Evolutionary conservation across 2,888 invertebrate species (phyloP).

Genomic region (Drosophila rubida): DNA sequence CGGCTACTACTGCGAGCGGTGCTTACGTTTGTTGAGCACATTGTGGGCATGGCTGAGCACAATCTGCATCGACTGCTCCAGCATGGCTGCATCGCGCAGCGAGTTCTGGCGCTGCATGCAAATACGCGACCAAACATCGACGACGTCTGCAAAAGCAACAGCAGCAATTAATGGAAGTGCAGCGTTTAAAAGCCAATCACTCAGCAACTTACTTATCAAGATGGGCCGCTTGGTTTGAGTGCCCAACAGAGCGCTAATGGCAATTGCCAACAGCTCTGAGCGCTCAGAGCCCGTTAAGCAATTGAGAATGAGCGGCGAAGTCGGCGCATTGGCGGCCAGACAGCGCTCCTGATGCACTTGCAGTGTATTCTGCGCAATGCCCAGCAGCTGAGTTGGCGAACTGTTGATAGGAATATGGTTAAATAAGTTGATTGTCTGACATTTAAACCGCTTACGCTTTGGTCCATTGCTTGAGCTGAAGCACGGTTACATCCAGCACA

Average conservation of each 20-base stretch:
- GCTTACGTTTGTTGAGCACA: slow-evolving; percentile 84
- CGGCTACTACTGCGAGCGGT: not conserved
- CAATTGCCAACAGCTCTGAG: slow-evolving; percentile 83
- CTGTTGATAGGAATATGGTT: slow-evolving; percentile 50
- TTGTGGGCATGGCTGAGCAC: slow-evolving; percentile 84
- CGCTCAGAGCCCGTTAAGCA: slow-evolving; percentile 84
- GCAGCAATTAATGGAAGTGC: not conserved
- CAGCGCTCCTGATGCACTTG: slow-evolving; percentile 83
- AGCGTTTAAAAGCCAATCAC: no score
- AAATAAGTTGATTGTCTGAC: no score
- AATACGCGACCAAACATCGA: slow-evolving; percentile 85
- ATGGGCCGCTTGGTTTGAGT: slow-evolving; percentile 83
- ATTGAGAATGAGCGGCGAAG: slow-evolving; percentile 82
- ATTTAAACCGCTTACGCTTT: slow-evolving; percentile 77
- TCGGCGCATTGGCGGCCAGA: slow-evolving; percentile 76
- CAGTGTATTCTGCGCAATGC: slow-evolving; percentile 83
- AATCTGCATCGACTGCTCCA: slow-evolving; percentile 84
- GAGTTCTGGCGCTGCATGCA: slow-evolving; percentile 84
- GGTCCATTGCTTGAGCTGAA: slow-evolving; percentile 84
- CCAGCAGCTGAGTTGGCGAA: slow-evolving; percentile 82
- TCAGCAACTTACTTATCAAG: slow-evolving; percentile 83
- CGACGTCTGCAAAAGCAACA: slow-evolving; percentile 75
- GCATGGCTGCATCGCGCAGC: slow-evolving; percentile 79
- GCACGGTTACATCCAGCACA: slow-evolving; percentile 82
- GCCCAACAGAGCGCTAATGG: slow-evolving; percentile 82